Evolutionary conservation across 2,113 vertebrate species (phyloP).

Genomic region (Colossoma macropomum): DNA sequence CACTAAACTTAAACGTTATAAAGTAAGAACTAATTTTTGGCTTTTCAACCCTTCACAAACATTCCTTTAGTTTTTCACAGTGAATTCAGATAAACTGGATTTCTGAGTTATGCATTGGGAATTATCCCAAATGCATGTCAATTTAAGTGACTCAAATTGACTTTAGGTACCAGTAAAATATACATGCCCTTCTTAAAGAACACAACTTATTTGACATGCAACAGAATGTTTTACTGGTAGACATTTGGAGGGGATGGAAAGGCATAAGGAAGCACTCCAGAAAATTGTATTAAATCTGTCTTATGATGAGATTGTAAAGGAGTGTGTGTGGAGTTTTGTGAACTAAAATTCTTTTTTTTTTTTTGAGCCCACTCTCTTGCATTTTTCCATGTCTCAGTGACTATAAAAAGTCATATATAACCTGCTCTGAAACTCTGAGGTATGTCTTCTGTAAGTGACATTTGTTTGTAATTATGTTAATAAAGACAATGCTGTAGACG

Average conservation of each 20-base stretch:
- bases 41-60: conserved; percentile 38
- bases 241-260: conserved; percentile 18
- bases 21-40: conserved; percentile 21
- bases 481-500: conserved; percentile 57
- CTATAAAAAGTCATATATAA: conserved; percentile 36
- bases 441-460: conserved; percentile 60
- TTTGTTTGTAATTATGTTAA: conserved; percentile 64
- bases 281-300: neutral
- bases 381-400: conserved; percentile 46
- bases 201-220: neutral
- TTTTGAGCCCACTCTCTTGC: conserved; percentile 37
- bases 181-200: neutral
- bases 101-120: neutral
- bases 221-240: neutral
- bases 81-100: neutral
- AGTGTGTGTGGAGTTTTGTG: conserved; percentile 44
- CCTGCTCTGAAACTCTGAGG: conserved; percentile 53
- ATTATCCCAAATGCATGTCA: too few species aligned
- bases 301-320: conserved; percentile 29
- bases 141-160: neutral
- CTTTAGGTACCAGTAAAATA: neutral
- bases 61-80: conserved; percentile 49
- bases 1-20: conserved; percentile 14
- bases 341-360: conserved; percentile 39
- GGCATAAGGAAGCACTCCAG: conserved; percentile 8